Percentiles rank a stretch among this genome's conserved stretches.
phyloP scores from a whole-genome alignment of 2,797 vertebrate species.

The Micropoecilia bifurca region DNA sequence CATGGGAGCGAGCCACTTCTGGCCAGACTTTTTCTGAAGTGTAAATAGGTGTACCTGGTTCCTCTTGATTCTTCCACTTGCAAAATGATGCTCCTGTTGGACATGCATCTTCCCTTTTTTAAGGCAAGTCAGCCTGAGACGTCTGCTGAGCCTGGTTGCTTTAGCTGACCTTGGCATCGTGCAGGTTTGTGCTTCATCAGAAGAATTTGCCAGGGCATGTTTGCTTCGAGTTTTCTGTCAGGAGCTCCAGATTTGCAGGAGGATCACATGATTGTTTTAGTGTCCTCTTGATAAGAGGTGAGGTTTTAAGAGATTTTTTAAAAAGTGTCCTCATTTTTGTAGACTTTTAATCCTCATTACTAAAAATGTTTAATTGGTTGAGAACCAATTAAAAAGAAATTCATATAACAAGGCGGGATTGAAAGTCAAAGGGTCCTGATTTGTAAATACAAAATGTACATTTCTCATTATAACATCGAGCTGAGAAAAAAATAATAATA shows the following conservation, averaged over 20 bases:
- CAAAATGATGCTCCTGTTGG: slow-evolving; percentile 11
- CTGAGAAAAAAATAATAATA: background rate
- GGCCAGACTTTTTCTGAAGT: slow-evolving; percentile 8
- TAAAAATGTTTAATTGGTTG: background rate
- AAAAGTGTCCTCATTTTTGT: background rate
- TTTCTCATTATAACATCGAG: background rate
- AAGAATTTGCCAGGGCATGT: background rate
- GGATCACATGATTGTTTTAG: background rate
- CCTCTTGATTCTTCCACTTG: slow-evolving; percentile 3
- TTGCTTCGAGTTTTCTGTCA: background rate
- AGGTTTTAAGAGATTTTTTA: background rate
- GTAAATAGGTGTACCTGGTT: background rate
- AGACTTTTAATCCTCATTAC: background rate
- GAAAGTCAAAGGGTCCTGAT: background rate
- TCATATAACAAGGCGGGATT: background rate
- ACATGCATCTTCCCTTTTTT: slow-evolving; percentile 12
- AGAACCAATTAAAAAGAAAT: background rate
- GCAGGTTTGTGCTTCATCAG: slow-evolving; percentile 4
- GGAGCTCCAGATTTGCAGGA: background rate
- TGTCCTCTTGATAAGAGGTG: background rate
- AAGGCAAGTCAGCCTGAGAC: slow-evolving; percentile 10
- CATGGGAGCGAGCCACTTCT: background rate
- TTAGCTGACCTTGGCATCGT: background rate
- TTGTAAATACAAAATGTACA: background rate
- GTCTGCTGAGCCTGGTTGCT: background rate